Conservation (phyloP, 2,888 invertebrate genomes). For the Rhagonycha fulva region DNA sequence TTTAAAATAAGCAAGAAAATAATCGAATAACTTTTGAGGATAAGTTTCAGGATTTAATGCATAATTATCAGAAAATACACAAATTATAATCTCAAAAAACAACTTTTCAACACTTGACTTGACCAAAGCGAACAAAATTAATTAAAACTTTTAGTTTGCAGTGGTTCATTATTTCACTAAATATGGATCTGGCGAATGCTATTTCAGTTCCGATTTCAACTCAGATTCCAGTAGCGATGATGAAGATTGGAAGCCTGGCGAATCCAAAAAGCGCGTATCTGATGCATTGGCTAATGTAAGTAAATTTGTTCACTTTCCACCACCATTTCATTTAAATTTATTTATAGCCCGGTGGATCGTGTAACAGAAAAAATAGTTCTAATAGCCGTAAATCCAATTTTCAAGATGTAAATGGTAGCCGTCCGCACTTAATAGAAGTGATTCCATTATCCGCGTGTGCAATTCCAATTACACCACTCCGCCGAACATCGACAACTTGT, state of each 20-base stretch:
- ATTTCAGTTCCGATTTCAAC: slow-evolving; percentile 68
- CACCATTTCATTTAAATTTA: background rate
- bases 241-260: slow-evolving; percentile 43
- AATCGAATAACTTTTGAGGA: too few relatives aligned
- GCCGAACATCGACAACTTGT: slow-evolving; percentile 52
- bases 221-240: slow-evolving; percentile 65
- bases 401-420: slow-evolving; percentile 32
- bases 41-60: too few relatives aligned
- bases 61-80: too few relatives aligned
- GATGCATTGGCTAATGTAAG: slow-evolving; percentile 25
- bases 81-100: background rate
- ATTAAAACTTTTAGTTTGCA: slow-evolving; percentile 62
- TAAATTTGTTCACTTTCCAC: slow-evolving; percentile 2
- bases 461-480: slow-evolving; percentile 53
- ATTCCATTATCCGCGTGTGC: slow-evolving; percentile 66
- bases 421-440: slow-evolving; percentile 59
- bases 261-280: slow-evolving; percentile 17
- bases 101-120: background rate
- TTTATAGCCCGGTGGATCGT: slow-evolving; percentile 20
- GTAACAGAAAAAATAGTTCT: slow-evolving; percentile 15
- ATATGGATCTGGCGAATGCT: slow-evolving; percentile 79
- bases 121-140: background rate
- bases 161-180: slow-evolving; percentile 88
- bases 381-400: slow-evolving; percentile 21
- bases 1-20: too few relatives aligned